Evolutionary conservation across 2,888 invertebrate species (phyloP), one percentile per base, ranked within the genome.

Genomic region (Heteromurus nitidus): DNA sequence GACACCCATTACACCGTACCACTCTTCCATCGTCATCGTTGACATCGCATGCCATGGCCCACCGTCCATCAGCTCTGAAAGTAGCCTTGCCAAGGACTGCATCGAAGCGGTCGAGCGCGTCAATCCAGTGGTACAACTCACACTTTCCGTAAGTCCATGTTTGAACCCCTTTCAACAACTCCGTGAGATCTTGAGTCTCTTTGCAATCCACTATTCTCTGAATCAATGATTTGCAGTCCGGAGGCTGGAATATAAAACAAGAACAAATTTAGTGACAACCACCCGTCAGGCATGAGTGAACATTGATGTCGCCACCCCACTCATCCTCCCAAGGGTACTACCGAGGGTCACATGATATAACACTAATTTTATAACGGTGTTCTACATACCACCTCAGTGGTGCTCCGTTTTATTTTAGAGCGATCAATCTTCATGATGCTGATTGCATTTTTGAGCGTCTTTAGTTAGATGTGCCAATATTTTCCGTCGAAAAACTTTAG

Each of bases 141-240:
- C 95, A 95, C 91, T 95, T 95, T 70, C 95, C 95, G 89, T 93
- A 95, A 30, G 94, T 94, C 95, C 95, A 95, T 53, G 93, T 93
- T 87, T 93, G 94, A 84, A 95, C 93, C 85, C 92, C 92, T 82
- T 92, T 92, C 76, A 95, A 90, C 89, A 94, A 93, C 88, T 93
- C 93, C 62, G 89, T 89, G 76, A 92, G 90, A 58, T 92, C 91
- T 62, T 92, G 92, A 5, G 72, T 80, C 70, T 72, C 70, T 36
- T 80, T 80, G 88, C 93, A 93, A 84, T 91, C 91, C 87, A 93
- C 92, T 67, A 95, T 89, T 88, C 92, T 92, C 88, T 93, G 94
- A 87, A 95, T 95, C 74, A 95, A 90, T 86, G 92, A 91, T 88
- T 93, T 93, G 89, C 95, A 95, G 90, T 95, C 95, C 82, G 92